Evolutionary conservation across 1,140 invertebrate species (phyloP), one percentile per base, ranked within the genome.

Genomic region (Vollenhovia emeryi): DNA sequence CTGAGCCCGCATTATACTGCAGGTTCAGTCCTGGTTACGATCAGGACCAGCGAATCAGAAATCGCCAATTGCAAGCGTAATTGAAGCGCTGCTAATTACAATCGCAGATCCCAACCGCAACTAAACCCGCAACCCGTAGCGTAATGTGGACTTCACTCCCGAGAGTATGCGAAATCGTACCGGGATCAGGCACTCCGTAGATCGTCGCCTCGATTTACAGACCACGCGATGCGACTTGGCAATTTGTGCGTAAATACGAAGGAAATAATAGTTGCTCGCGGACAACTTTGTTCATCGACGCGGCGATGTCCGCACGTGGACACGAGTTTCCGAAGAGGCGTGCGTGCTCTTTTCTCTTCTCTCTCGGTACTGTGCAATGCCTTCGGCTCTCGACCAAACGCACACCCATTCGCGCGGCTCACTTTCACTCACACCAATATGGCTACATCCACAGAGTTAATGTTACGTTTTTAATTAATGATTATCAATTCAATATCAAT

Each of bases 401-500:
- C 59, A 62, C 83, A 85, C 74, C 69, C 86, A 87, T 76, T 84
- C 73, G 43, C 78, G 89, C 33, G 84, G 33, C 30, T 83, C 30
- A 48, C 48, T 84, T 45, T 86, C 87, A 84, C 13, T 86, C 92
- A 92, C 85, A 94, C 92, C 90, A 94, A 93, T 94, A 94, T 93
- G 90, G 92, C 92, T 95, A 94, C 92, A 94, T 94, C 92, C 93
- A 94, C 91, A 92, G 89, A 94, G 92, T 94, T 89, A 93, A 93
- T 94, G 90, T 94, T 93, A 93, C 92, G 92, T 88, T 93, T 79
- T 93, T 94, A 94, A 94, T 95, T 95, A 94, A 95, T 95, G 94
- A 95, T 95, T 95, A 95, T 95, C 94, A 94, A 94, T 95, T 95
- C 93, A 94, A 82, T 95, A 94, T 94, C 92, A 93, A 94, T 95